phyloP scores from a whole-genome alignment of 2,888 invertebrate species.

The Zaprionus lineosus region DNA sequence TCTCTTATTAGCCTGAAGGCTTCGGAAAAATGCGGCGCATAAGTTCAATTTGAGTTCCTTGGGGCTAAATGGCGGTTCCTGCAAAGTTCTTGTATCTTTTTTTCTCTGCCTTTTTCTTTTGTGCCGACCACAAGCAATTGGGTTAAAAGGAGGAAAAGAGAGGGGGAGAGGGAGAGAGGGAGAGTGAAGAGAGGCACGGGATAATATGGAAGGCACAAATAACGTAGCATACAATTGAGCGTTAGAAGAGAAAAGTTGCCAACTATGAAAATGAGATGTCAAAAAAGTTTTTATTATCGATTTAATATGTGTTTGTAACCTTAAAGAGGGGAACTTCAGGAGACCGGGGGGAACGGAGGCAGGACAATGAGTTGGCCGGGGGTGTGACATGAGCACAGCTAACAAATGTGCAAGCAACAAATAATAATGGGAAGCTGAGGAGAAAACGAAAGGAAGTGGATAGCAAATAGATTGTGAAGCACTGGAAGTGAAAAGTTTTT shows the following conservation, averaged over 20 bases:
- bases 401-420: conserved; percentile 63
- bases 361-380: not conserved
- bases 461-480: conserved; percentile 57
- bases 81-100: conserved; percentile 23
- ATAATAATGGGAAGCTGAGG: conserved; percentile 53
- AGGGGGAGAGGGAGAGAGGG: too few species aligned
- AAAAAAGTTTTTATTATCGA: conserved; percentile 79
- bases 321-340: not conserved
- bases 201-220: conserved; percentile 16
- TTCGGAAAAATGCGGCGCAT: conserved; percentile 15
- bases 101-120: conserved; percentile 9
- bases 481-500: conserved; percentile 63
- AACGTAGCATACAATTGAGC: conserved; percentile 44
- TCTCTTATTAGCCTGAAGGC: conserved; percentile 30
- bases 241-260: conserved; percentile 56
- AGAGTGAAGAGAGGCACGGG: conserved; percentile 26
- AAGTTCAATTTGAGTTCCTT: conserved; percentile 33
- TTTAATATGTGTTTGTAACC: conserved; percentile 59
- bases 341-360: not conserved
- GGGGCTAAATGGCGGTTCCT: conserved; percentile 4
- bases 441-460: conserved; percentile 40
- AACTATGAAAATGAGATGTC: conserved; percentile 79
- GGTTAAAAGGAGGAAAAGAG: conserved; percentile 44
- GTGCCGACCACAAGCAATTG: conserved; percentile 56
- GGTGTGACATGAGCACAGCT: conserved; percentile 22